A percentile compares a stretch with the other conserved stretches of the same genome.
These are phyloP conservation scores for Drosophila aff. DNA, from an alignment of 1,140 invertebrate species.

Conservation along the genomic window DNA sequence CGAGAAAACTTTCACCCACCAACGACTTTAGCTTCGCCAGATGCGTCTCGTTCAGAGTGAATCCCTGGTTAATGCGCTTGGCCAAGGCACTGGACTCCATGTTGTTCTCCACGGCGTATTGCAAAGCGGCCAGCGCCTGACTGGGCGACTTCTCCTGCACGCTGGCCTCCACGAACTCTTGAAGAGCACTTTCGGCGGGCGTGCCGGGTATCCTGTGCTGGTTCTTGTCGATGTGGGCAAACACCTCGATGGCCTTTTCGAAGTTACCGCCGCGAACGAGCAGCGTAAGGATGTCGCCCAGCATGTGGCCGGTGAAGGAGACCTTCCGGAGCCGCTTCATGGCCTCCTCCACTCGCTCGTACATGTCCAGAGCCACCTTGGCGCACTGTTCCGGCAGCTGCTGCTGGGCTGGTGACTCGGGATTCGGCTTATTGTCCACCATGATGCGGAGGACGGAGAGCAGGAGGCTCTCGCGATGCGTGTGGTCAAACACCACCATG, in stretches of 20 bases:
- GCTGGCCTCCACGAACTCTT: slow-evolving; percentile 85
- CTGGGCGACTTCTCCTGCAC: slow-evolving; percentile 86
- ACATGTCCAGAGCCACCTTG: slow-evolving; percentile 87
- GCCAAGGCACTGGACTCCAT: slow-evolving; percentile 85
- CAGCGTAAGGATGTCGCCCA: slow-evolving; percentile 86
- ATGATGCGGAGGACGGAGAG: slow-evolving; percentile 87
- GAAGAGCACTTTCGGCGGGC: slow-evolving; percentile 85
- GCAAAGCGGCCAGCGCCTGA: slow-evolving; percentile 85
- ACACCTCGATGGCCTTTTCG: slow-evolving; percentile 85
- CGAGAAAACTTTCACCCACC: slow-evolving; percentile 83
- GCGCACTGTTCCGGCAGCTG: slow-evolving; percentile 85
- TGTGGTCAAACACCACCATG: slow-evolving; percentile 89
- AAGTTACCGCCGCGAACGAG: slow-evolving; percentile 85
- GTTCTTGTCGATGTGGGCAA: slow-evolving; percentile 86
- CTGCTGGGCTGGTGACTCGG: slow-evolving; percentile 58
- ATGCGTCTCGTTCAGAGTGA: slow-evolving; percentile 86
- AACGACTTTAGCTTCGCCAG: slow-evolving; percentile 85
- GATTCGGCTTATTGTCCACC: slow-evolving; percentile 86
- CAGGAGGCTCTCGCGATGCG: slow-evolving; percentile 86
- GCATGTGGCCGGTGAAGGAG: slow-evolving; percentile 87
- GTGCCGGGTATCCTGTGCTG: slow-evolving; percentile 86
- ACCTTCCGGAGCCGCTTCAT: slow-evolving; percentile 70
- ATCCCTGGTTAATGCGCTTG: slow-evolving; percentile 80
- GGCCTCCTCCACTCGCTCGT: slow-evolving; percentile 85
- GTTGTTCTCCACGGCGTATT: slow-evolving; percentile 86